These are phyloP conservation scores for Prietella phreatophila DNA, from an alignment of 2,113 vertebrate genomes.

Conservation along the genomic window DNA sequence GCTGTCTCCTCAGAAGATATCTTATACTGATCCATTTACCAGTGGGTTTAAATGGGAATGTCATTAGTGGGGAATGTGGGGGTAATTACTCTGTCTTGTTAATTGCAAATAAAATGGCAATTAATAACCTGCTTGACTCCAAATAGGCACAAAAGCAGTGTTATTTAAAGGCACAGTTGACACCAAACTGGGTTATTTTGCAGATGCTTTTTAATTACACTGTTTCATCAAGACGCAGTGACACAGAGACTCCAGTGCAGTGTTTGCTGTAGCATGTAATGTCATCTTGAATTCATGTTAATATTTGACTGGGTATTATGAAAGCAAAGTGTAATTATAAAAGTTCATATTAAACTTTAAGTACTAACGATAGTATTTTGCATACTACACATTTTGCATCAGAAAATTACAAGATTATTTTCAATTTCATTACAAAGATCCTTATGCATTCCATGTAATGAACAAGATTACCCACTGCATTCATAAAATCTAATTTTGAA, in stretches of 20 bases:
- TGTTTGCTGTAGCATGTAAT: conserved; percentile 26
- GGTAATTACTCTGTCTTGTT: conserved; percentile 63
- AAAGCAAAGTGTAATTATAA: conserved; percentile 1
- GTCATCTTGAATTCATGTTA: conserved; percentile 10
- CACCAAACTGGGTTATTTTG: conserved; percentile 38
- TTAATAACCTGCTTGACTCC: conserved; percentile 58
- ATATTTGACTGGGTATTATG: neutral
- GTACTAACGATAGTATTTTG: neutral
- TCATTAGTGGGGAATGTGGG: conserved; percentile 57
- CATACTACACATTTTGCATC: neutral
- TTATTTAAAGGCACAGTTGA: conserved; percentile 38
- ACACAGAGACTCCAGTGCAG: conserved; percentile 33
- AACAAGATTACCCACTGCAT: too few species aligned
- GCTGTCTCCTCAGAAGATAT: conserved; percentile 60
- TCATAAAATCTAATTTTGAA: neutral
- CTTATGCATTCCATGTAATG: conserved; percentile 4
- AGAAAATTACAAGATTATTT: neutral
- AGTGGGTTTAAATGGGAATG: conserved; percentile 56
- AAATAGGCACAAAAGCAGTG: conserved; percentile 56
- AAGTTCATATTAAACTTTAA: neutral
- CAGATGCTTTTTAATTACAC: conserved; percentile 39
- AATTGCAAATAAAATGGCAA: conserved; percentile 62
- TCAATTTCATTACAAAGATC: neutral
- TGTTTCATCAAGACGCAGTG: conserved; percentile 23
- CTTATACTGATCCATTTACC: conserved; percentile 58